Base-by-base conservation (phyloP, 2,797 vertebrate species). In the Steatocranus sp. region DNA sequence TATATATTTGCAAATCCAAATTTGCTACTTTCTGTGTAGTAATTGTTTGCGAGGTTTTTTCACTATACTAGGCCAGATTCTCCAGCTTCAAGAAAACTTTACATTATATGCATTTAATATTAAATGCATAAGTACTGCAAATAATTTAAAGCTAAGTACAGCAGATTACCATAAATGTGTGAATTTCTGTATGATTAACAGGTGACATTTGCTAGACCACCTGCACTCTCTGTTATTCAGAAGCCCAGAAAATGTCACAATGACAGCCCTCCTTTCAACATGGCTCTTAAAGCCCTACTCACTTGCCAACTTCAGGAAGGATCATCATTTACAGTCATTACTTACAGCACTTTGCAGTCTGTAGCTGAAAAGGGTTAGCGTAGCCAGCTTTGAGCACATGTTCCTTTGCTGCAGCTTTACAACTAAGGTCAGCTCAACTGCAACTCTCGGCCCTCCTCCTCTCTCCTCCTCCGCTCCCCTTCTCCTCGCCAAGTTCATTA, bases 401-500 rank as follows among this genome's bases (percentile, higher is more conserved):
- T 85, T 89, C 73, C 79, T 78, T 49, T 75, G 81, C 92, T 79
- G 85, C 58, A 79, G 79, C 82, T 50, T 88, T 90, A 91, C 82
- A 86, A 88, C 89, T 41, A 88, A 93, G 94, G 94, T 95, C 92
- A 94, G 86, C 89, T 81, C 75, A 73, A 70, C 86, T 74, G 81
- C 83, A 76, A 81, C 83, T 89, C 88, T 81, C 17, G 61, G 75
- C 78, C 87, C 88, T 87, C 91, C 84, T 92, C 86, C 83, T 91
- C 83, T 50, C 68, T 63, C 43, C 83, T 79, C 78, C 82, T 87
- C 78, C 30, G 20, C 85, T 90, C 78, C 68, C 83, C 68, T 51
- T 84, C 84, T 88, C 86, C 85, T 89, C 80, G 36, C 90, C 91
- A 92, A 93, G 93, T 95, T 95, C 94, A 94, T 95, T 95, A 95